Percentiles rank a stretch among this genome's conserved stretches.
These are phyloP conservation scores for Rhodophaea formosa DNA, from an alignment of 2,888 invertebrate genomes.

Conservation along the genomic window DNA sequence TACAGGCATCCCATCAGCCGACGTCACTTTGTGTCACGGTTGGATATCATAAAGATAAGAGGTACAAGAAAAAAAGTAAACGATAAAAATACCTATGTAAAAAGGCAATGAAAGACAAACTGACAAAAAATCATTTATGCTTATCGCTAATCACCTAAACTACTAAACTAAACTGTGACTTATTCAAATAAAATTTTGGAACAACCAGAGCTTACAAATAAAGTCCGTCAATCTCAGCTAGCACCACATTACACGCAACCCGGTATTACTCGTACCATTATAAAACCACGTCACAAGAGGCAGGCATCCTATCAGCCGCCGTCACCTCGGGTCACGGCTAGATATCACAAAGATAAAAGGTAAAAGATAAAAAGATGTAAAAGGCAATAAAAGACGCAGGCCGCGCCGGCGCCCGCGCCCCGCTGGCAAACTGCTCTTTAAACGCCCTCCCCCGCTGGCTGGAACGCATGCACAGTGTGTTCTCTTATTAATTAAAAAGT, in stretches of 20 bases:
- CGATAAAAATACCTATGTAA: too few relatives aligned
- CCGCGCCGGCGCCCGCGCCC: constrained; percentile 72
- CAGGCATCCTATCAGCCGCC: constrained; percentile 23
- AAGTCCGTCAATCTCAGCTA: background rate
- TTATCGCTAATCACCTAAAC: too few relatives aligned
- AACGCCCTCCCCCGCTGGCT: constrained; percentile 65
- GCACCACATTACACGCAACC: background rate
- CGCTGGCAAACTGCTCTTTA: constrained; percentile 64
- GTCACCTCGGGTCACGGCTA: constrained; percentile 31
- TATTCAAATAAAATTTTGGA: too few relatives aligned
- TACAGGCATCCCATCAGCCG: too few relatives aligned
- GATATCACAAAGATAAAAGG: constrained; percentile 31
- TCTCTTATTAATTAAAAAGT: background rate
- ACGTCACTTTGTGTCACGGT: too few relatives aligned
- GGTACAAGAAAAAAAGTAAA: too few relatives aligned
- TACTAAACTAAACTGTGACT: too few relatives aligned
- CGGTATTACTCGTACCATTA: background rate
- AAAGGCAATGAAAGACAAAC: too few relatives aligned
- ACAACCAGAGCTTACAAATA: too few relatives aligned
- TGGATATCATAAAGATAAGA: too few relatives aligned
- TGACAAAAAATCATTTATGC: too few relatives aligned
- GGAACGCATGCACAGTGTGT: constrained; percentile 42
- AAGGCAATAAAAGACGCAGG: constrained; percentile 32
- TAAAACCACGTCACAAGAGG: background rate
- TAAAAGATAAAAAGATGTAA: constrained; percentile 27